Base-by-base conservation (phyloP, 2,113 vertebrate species). In the Monopterus albus region DNA sequence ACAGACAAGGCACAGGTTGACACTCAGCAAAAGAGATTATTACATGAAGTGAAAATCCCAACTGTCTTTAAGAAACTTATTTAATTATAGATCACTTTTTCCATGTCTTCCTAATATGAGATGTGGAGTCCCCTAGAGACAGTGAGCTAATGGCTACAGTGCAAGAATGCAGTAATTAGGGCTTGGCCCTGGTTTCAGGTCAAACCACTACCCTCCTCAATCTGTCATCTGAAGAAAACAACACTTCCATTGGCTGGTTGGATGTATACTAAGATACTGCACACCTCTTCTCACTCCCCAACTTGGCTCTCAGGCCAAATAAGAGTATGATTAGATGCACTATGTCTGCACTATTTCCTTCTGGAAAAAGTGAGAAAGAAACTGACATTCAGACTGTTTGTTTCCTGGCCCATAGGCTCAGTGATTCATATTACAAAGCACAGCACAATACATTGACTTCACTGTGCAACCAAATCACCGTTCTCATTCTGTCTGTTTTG, bases 81-180 rank as follows among this genome's bases (percentile, higher is more conserved):
- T 86, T 57, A 73, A 90, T 91, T 60, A 65, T 38, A 90, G 78
- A 89, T 92, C 83, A 88, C 62, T 79, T 91, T 93, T 94, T 91
- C 92, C 88, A 67, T 69, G 58, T 81, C 79, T 75, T 86, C 89
- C 83, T 79, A 83, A 85, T 69, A 90, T 84, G 81, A 86, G 88
- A 81, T 51, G 74, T 49, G 20, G 31, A 68, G 61, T 91, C 93
- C 89, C n/a, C 87, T 69, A 51, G 91, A 91, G 92, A 92, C 85
- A 69, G 75, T 93, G 92, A 94, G 60, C 90, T 95, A 90, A 93
- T 87, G 82, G 84, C 73, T 86, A 78, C 72, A 84, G 87, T 86
- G 92, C 91, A 93, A 67, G 82, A 89, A 83, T 78, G 64, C 3
- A 40, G 70, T 89, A 90, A 91, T 87, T 67, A 82, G 82, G 82